phyloP scores from a whole-genome alignment of 2,888 invertebrate genomes.

The Criorhina ranunculi region DNA sequence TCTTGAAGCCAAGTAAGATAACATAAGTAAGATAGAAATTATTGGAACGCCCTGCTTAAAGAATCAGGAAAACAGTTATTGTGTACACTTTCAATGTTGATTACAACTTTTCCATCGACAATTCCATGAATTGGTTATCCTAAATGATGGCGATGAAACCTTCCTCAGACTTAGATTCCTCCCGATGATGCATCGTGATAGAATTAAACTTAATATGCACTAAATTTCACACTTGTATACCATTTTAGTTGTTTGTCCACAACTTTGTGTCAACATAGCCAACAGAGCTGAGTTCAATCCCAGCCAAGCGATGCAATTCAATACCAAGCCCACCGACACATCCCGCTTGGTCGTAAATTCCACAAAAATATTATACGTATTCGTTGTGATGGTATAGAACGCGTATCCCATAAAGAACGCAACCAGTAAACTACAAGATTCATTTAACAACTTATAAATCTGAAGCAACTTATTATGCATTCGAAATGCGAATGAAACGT shows the following conservation, averaged over 20 bases:
- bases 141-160: no score
- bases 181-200: no score
- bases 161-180: no score
- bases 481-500: slow-evolving; percentile 81
- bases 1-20: no score
- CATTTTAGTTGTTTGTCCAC: slow-evolving; percentile 81
- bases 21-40: no score
- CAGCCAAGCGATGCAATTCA: slow-evolving; percentile 80
- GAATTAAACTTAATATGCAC: no score
- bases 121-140: no score
- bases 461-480: slow-evolving; percentile 81
- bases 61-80: no score
- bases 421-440: slow-evolving; percentile 81
- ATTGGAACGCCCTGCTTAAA: no score
- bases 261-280: slow-evolving; percentile 80
- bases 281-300: slow-evolving; percentile 79
- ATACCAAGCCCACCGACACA: slow-evolving; percentile 79
- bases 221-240: slow-evolving; percentile 68
- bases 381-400: slow-evolving; percentile 83
- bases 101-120: no score
- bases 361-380: slow-evolving; percentile 82
- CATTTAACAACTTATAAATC: slow-evolving; percentile 81
- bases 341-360: slow-evolving; percentile 80
- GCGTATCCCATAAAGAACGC: slow-evolving; percentile 82
- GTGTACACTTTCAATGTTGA: no score